A percentile compares a stretch with the other conserved stretches of the same genome.
phyloP scores from a whole-genome alignment of 2,888 invertebrate genomes.

The Nymphalis c-album region DNA sequence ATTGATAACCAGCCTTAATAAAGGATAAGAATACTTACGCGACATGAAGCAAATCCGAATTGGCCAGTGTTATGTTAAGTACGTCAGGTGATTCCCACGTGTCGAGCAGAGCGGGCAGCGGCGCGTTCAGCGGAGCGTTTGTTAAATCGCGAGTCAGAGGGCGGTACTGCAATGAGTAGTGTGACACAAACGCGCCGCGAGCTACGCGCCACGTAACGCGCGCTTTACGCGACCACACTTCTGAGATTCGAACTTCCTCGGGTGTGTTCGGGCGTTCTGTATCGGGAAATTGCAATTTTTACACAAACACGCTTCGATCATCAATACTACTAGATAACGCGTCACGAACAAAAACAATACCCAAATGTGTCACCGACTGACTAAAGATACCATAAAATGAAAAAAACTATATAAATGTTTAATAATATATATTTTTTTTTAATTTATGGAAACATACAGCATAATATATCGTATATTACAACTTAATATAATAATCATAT shows the following conservation, averaged over 20 bases:
- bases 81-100: slow-evolving; percentile 71
- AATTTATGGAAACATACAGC: too few relatives aligned
- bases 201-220: slow-evolving; percentile 72
- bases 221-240: slow-evolving; percentile 73
- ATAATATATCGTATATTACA: too few relatives aligned
- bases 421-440: too few relatives aligned
- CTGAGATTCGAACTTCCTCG: slow-evolving; percentile 74
- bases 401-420: too few relatives aligned
- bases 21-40: slow-evolving; percentile 57
- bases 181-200: slow-evolving; percentile 68
- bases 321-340: too few relatives aligned
- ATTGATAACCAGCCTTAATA: neutral
- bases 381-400: too few relatives aligned
- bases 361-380: too few relatives aligned
- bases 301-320: neutral
- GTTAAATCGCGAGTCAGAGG: slow-evolving; percentile 61
- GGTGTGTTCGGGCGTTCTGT: slow-evolving; percentile 71
- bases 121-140: slow-evolving; percentile 63
- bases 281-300: neutral
- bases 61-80: slow-evolving; percentile 69
- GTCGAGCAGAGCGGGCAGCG: slow-evolving; percentile 65
- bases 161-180: slow-evolving; percentile 72
- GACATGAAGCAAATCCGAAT: slow-evolving; percentile 71
- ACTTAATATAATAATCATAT: too few relatives aligned
- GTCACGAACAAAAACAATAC: too few relatives aligned